phyloP scores from a whole-genome alignment of 2,797 vertebrate species.

The Tapirus indicus region DNA sequence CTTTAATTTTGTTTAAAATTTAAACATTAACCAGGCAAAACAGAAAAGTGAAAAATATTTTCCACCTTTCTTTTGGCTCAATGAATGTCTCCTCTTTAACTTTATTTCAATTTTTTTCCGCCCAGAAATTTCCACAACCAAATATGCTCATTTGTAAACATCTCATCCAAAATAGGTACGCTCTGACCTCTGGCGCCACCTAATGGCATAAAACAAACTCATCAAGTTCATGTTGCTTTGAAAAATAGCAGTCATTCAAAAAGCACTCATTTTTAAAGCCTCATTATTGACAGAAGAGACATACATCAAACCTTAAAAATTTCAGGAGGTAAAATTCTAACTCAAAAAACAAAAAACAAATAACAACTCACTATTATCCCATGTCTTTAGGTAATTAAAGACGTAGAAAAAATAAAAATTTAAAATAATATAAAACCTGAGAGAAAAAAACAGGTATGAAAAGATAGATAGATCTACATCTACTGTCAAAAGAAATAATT shows the following conservation, averaged over 20 bases:
- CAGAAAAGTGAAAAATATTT: slow-evolving; percentile 37
- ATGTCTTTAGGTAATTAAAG: slow-evolving; percentile 62
- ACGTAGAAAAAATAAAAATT: slow-evolving; percentile 15
- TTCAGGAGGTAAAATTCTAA: slow-evolving; percentile 57
- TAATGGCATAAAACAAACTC: slow-evolving; percentile 57
- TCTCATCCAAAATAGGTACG: neutral
- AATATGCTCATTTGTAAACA: neutral
- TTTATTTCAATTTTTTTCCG: slow-evolving; percentile 43
- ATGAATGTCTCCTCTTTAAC: slow-evolving; percentile 31
- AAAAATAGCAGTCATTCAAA: slow-evolving; percentile 32
- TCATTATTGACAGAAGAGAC: slow-evolving; percentile 15
- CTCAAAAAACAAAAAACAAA: neutral
- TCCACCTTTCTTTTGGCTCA: slow-evolving; percentile 61
- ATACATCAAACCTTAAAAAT: neutral
- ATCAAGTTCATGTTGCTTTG: neutral
- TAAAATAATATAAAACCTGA: slow-evolving; percentile 54
- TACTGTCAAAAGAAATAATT: slow-evolving; percentile 3
- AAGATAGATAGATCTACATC: neutral
- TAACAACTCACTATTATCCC: neutral
- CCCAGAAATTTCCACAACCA: slow-evolving; percentile 12
- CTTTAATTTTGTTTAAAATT: slow-evolving; percentile 52
- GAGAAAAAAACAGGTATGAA: neutral
- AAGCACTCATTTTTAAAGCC: slow-evolving; percentile 46
- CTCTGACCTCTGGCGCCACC: slow-evolving; percentile 65
- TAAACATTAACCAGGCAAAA: slow-evolving; percentile 60